Base-by-base conservation (phyloP, 2,113 vertebrate genomes). In the Deroptyus accipitrinus region DNA sequence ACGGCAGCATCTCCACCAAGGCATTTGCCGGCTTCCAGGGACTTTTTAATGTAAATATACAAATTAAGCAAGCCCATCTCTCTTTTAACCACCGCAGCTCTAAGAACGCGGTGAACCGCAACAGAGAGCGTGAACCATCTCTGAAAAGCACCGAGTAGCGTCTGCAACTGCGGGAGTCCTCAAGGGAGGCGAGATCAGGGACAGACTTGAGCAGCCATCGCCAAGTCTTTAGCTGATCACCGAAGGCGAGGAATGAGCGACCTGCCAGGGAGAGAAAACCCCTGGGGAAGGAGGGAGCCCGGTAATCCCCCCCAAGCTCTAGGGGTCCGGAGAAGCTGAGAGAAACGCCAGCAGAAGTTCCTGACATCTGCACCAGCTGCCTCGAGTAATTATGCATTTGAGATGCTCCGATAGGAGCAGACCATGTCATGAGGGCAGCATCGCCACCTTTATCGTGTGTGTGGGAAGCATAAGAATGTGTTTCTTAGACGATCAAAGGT, bases 381-480 rank as follows among this genome's bases (percentile, higher is more conserved):
- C 59, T 31, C 7, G 44, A 69, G 42, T 16, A 48, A 37, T 49
- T 85, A 57, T 30, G 63, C 57, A 11, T 52, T 62, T 75, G 49
- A 79, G 67, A 66, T 49, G 41, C 23, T 66, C 72, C 70, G 25
- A 5, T 7, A 81, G 57, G 52, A 92, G 75, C 74, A 73, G 46
- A 51, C 35, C 7, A 2, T 41, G 52, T 49, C 75, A 75, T 15
- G 19, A 63, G 28, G 78, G 69, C 74, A 92, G 59, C 70, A 54
- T 62, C 11, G 17, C 48, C 70, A 75, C 42, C n/a, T 73, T 75
- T 41, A 46, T 76, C 72, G 63, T 73, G 74, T 42, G 70, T 35
- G 91, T 96, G 82, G 90, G 87, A 91, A 69, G 87, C 74, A 59
- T 2, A 30, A 68, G 87, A 91, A 85, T 66, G 8, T 75, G 48